These are phyloP conservation scores for Polymixis lichenea DNA, from an alignment of 2,888 invertebrate genomes.

Conservation along the genomic window DNA sequence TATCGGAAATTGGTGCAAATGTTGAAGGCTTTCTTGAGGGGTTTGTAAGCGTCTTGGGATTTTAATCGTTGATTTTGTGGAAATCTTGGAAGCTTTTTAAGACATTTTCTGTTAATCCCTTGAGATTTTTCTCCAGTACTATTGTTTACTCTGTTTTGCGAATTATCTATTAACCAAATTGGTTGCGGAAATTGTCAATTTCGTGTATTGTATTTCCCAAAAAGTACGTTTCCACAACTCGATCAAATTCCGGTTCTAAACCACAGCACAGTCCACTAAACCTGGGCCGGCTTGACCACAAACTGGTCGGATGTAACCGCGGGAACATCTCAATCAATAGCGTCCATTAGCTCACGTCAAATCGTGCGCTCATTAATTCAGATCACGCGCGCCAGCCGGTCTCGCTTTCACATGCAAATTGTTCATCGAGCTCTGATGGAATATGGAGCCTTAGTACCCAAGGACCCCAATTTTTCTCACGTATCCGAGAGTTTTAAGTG, in stretches of 20 bases:
- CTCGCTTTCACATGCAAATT: slow-evolving; percentile 71
- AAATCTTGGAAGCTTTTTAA: slow-evolving; percentile 20
- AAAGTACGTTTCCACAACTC: not conserved
- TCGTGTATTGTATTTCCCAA: not conserved
- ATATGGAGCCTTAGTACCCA: slow-evolving; percentile 46
- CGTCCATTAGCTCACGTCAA: slow-evolving; percentile 57
- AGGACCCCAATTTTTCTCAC: slow-evolving; percentile 57
- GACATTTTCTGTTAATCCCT: slow-evolving; percentile 26
- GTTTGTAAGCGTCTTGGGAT: slow-evolving; percentile 48
- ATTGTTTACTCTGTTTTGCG: not conserved
- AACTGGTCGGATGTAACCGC: slow-evolving; percentile 48
- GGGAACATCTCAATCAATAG: slow-evolving; percentile 63
- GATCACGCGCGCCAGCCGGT: slow-evolving; percentile 56
- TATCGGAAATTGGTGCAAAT: slow-evolving; percentile 51
- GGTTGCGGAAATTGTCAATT: not conserved
- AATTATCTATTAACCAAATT: slow-evolving; percentile 4
- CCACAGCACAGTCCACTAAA: slow-evolving; percentile 19
- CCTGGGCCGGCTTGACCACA: slow-evolving; percentile 48
- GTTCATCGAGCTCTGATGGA: slow-evolving; percentile 54
- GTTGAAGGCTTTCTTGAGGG: slow-evolving; percentile 26
- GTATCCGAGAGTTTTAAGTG: slow-evolving; percentile 49
- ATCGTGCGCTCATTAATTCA: slow-evolving; percentile 60
- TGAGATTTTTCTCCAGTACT: not conserved
- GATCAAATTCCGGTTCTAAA: slow-evolving; percentile 22
- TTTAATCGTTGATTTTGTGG: slow-evolving; percentile 19